Evolutionary conservation across 2,797 vertebrate species (phyloP).

Genomic region (Dendrocincla tyrannina): DNA sequence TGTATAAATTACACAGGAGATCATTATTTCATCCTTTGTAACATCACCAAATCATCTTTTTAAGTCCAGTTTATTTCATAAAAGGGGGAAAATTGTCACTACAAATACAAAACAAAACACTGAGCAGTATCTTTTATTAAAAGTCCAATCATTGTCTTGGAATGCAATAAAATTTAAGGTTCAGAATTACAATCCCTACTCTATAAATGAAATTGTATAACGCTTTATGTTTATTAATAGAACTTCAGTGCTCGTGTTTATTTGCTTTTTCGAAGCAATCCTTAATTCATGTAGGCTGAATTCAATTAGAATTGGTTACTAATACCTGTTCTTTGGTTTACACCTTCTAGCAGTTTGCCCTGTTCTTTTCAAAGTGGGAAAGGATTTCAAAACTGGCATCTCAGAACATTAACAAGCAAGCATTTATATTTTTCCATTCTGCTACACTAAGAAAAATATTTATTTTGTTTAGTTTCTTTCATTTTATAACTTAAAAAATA

Average conservation of each 20-base stretch:
- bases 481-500: not conserved
- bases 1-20: conserved; percentile 22
- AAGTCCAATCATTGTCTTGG: not conserved
- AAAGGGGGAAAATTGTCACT: not conserved
- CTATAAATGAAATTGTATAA: not conserved
- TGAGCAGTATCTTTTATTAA: conserved; percentile 50
- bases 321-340: not conserved
- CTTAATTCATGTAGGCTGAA: conserved; percentile 57
- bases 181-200: not conserved
- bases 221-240: conserved; percentile 16
- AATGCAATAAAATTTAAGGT: not conserved
- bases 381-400: conserved; percentile 26
- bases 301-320: conserved; percentile 40
- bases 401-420: not conserved
- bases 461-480: not conserved
- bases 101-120: conserved; percentile 13
- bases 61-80: not conserved
- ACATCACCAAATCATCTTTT: conserved; percentile 7
- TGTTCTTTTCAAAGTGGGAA: conserved; percentile 24
- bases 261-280: not conserved
- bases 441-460: not conserved
- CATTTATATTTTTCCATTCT: not conserved
- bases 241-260: conserved; percentile 47
- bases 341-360: not conserved
- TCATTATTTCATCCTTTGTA: not conserved